These are phyloP conservation scores for Hylaeus anthracinus DNA, from an alignment of 1,140 invertebrate genomes.

Conservation along the genomic window DNA sequence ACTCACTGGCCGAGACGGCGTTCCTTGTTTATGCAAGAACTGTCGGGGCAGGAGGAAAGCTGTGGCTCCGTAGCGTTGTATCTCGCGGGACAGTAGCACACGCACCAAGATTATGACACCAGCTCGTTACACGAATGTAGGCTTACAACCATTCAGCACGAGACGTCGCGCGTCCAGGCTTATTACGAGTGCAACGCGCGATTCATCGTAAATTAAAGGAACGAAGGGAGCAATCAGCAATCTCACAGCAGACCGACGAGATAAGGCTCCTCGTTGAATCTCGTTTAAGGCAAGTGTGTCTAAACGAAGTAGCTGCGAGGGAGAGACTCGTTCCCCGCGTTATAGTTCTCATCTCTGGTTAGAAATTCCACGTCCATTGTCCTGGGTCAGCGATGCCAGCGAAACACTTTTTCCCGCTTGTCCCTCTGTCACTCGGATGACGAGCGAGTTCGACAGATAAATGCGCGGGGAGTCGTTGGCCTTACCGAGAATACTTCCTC, in stretches of 20 bases:
- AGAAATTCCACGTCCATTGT: constrained; percentile 67
- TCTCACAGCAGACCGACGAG: constrained; percentile 66
- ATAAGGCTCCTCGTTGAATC: constrained; percentile 62
- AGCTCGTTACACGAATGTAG: constrained; percentile 44
- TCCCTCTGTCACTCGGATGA: constrained; percentile 13
- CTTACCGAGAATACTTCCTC: constrained; percentile 38
- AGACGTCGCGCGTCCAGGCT: constrained; percentile 40
- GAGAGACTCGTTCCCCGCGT: constrained; percentile 38
- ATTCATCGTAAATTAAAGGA: constrained; percentile 68
- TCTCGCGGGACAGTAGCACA: constrained; percentile 39
- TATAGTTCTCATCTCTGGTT: constrained; percentile 47
- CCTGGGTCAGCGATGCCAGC: constrained; percentile 52
- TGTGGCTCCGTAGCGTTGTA: constrained; percentile 6
- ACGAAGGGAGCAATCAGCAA: constrained; percentile 69
- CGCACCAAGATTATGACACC: constrained; percentile 44
- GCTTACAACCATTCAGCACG: constrained; percentile 49
- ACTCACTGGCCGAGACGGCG: constrained; percentile 28
- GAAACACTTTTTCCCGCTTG: constrained; percentile 12
- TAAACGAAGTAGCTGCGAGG: constrained; percentile 24
- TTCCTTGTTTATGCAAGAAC: constrained; percentile 14
- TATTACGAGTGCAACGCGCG: constrained; percentile 56
- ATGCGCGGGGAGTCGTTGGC: constrained; percentile 43
- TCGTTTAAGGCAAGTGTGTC: constrained; percentile 59
- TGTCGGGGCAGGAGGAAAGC: too few species aligned
- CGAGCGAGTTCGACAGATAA: constrained; percentile 34